Evolutionary conservation across 2,888 invertebrate genomes (phyloP), one percentile per base, ranked within the genome.

Genomic region (Xylota segnis): DNA sequence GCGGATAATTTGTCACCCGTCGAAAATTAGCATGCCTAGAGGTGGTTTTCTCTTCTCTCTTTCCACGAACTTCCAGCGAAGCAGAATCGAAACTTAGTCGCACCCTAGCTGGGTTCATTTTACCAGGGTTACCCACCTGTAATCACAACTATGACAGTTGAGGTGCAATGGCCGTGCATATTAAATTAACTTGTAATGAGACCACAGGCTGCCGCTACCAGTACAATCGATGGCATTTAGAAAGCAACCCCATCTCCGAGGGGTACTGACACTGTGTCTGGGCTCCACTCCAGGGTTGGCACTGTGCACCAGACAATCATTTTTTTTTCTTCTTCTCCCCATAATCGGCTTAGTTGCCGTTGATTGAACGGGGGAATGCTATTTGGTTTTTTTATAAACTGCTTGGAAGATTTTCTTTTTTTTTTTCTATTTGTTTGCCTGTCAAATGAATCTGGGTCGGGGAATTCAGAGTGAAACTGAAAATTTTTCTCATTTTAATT

Each of bases 341-440:
- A 18, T 63, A 65, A 75, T 75, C 75, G 34, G 75, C 75, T 75
- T 75, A 56, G 45, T 52, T 65, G 75, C 32, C 37, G 45, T 54
- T 65, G 75, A 75, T 75, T 75, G 65, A 56, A 65, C 56, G 16
- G 75, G 23, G 56, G 29, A 63, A 54, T 29, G 54, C 14, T 43
- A 63, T 63, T 74, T 32, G 23, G 6, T 71, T 37, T 23, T 37
- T 23, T 34, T 23, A 63, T 45, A 10, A 54, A 47, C 59, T 71
- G 23, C 37, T 59, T 34, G 23, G n/a, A 47, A 32, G 6, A 43
- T 23, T 7, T 61, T 72, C 14, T 43, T 12, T 29, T 37, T 23
- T 37, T 1, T 52, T 50, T 37, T 23, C 10, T 4, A 29, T 40
- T 50, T 40, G 56, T 47, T 45, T 45, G 63, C 6, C 54, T 54